phyloP scores from a whole-genome alignment of 1,140 invertebrate genomes.

The Ditylenchus dipsaci region DNA sequence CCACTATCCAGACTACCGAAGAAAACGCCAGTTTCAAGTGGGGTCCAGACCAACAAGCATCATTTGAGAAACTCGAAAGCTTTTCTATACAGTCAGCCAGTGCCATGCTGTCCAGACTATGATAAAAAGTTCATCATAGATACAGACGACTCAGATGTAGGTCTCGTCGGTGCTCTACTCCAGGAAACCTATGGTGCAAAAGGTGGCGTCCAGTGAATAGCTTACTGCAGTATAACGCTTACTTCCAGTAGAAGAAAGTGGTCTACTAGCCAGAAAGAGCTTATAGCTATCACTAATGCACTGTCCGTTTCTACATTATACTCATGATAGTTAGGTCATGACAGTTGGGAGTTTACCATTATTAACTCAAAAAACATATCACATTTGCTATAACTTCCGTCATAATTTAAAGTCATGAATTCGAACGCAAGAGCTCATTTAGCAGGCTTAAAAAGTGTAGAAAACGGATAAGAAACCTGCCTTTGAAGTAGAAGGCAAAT shows the following conservation, averaged over 20 bases:
- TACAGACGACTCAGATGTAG: conserved; percentile 23
- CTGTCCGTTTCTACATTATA: too few relatives aligned
- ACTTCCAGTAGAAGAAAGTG: not conserved
- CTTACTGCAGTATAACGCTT: conserved; percentile 13
- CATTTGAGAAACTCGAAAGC: conserved; percentile 11
- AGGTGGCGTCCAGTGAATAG: conserved; percentile 2
- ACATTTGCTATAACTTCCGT: too few relatives aligned
- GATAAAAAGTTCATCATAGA: conserved; percentile 14
- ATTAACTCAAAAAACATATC: too few relatives aligned
- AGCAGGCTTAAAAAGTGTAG: too few relatives aligned
- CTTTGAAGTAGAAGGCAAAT: not conserved
- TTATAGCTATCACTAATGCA: conserved; percentile 8
- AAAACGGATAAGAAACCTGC: not conserved
- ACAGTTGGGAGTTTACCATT: too few relatives aligned
- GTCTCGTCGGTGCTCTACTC: conserved; percentile 7
- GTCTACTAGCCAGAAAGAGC: conserved; percentile 10
- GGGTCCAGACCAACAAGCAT: conserved; percentile 14
- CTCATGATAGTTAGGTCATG: too few relatives aligned
- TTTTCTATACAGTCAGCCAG: not conserved
- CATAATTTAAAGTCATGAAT: too few relatives aligned
- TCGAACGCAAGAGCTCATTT: too few relatives aligned
- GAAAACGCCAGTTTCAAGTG: conserved; percentile 13
- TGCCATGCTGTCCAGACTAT: conserved; percentile 20
- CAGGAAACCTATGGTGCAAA: not conserved
- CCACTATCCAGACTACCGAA: conserved; percentile 10